A percentile compares a stretch with the other conserved stretches of the same genome.
phyloP scores from a whole-genome alignment of 2,888 invertebrate species.

The Geotrupes spiniger region DNA sequence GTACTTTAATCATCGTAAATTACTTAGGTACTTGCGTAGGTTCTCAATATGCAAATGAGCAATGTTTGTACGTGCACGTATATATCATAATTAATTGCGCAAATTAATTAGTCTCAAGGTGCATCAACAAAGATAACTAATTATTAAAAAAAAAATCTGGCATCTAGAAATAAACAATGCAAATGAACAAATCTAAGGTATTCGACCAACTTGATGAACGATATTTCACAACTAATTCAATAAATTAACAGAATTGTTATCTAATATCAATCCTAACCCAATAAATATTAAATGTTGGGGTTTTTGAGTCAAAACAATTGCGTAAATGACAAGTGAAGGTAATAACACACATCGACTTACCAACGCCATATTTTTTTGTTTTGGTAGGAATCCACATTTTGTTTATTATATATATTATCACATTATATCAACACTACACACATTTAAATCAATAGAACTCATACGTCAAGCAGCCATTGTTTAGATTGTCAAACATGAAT shows the following conservation, averaged over 20 bases:
- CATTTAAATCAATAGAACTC: slow-evolving; percentile 45
- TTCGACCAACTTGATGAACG: no score
- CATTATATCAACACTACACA: slow-evolving; percentile 35
- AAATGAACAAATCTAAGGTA: no score
- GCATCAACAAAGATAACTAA: no score
- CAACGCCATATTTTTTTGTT: slow-evolving; percentile 71
- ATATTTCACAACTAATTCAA: no score
- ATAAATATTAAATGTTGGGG: neutral
- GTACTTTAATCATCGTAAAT: no score
- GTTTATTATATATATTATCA: slow-evolving; percentile 30
- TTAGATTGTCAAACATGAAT: slow-evolving; percentile 21
- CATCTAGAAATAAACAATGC: no score
- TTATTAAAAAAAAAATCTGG: no score
- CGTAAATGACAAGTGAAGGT: neutral
- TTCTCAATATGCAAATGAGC: no score
- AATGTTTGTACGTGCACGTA: no score
- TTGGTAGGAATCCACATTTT: slow-evolving; percentile 73
- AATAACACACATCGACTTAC: slow-evolving; percentile 53
- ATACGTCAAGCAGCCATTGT: slow-evolving; percentile 42
- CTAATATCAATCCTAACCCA: neutral
- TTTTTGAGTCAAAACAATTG: slow-evolving; percentile 9
- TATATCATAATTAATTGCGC: no score
- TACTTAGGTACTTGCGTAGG: no score
- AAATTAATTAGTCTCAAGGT: no score
- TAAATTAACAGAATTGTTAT: neutral